Base-by-base conservation (phyloP, 2,113 vertebrate species). In the Leptobrachium ailaonicum region DNA sequence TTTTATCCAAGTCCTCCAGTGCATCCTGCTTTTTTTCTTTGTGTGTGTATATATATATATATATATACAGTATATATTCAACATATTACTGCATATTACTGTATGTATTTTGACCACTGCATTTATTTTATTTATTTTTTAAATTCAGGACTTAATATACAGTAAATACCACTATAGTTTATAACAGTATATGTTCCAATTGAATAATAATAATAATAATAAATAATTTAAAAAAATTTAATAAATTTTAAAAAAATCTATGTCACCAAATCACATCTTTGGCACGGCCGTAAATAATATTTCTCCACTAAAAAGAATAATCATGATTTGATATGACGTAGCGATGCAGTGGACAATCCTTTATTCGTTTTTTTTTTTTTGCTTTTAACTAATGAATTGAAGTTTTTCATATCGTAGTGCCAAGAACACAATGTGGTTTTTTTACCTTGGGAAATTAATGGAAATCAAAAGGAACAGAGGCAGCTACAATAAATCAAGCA, bases 311-410 rank as follows among this genome's bases (percentile, higher is more conserved):
- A 87, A 84, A 87, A 82, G 85, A 86, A 89, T 87, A 90, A 89
- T 88, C 90, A 90, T 85, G 88, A 32, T 32, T 32, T 32, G 87
- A 89, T 86, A 73, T 77, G 86, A 60, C 83, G 66, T 66, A 84
- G 82, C 82, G 81, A 88, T 89, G 87, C 80, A 79, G 86, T 86
- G 82, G 91, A 86, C 80, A 83, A 82, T 85, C 72, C 76, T 72
- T 86, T 87, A 80, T 84, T 79, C 85, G 88, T 88, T 83, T 88
- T 88, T 76, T 32, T n/a, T 86, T 87, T 80, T 84, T 79, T 85
- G 88, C 87, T 83, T 88, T 88, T 76, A 90, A 90, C 87, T 88
- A 84, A 86, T 87, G 84, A 87, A 84, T 82, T 87, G 90, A 87
- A 88, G 67, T 82, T 82, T 77, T 84, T 87, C 87, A 74, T 83